Base-by-base conservation (phyloP, 2,113 vertebrate genomes). In the Synodontis membranacea region DNA sequence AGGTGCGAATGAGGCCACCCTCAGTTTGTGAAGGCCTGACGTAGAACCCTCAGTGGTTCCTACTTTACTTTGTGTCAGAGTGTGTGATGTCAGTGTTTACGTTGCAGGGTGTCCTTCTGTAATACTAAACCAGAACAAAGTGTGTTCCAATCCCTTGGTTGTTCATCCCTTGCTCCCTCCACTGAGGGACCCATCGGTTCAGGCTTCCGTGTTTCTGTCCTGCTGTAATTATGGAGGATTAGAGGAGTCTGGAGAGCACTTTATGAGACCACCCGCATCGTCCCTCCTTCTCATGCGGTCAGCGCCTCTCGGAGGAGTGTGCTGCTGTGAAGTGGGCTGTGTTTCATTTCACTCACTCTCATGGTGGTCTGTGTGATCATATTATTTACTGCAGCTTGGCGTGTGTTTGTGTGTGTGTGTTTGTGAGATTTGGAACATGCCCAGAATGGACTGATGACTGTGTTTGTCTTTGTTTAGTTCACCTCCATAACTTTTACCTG, bases 271-370 rank as follows among this genome's bases (percentile, higher is more conserved):
- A 89, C 88, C 66, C 85, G 74, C 80, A 68, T 81, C 62, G 85
- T 19, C 54, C n/a, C 79, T 80, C 48, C 70, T 82, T 75, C 79
- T 85, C 58, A 85, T 89, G 88, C 82, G 88, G 88, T 70, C 62
- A 70, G 58, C 25, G 28, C 68, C 42, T 42, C 86, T 48, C 83
- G 70, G 19, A 81, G 78, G 72, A 42, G 25, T 68, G 44, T 48
- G 81, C 44, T 70, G 58, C 54, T n/a, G 28, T 44, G 10, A 17
- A 48, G 52, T 25, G 82, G 78, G 82, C 78, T 84, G 64, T 87
- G 85, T 85, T 88, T 91, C 74, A 86, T 86, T 86, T 76, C 80
- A 89, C 85, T 88, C 84, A 58, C 88, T 86, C 83, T 84, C 76
- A 79, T 4, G 79, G 88, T 86, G 88, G 74, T 86, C 86, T 86